These are phyloP conservation scores for Euura saliciscinereae DNA, from an alignment of 1,140 invertebrate genomes.

Conservation along the genomic window DNA sequence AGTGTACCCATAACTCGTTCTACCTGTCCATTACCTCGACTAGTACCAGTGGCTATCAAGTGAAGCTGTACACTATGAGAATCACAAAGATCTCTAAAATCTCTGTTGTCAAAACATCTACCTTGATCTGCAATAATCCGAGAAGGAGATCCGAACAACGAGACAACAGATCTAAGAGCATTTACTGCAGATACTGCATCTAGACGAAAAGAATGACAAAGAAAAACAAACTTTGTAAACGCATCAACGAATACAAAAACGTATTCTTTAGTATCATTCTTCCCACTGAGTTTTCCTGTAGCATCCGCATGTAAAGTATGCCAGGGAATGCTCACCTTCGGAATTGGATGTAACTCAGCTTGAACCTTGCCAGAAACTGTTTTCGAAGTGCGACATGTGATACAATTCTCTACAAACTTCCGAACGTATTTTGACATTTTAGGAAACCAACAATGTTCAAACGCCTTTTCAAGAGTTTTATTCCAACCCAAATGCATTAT, in stretches of 20 bases:
- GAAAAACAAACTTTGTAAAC: conserved; percentile 37
- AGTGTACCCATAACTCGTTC: conserved; percentile 39
- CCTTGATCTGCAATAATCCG: conserved; percentile 41
- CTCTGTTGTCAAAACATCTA: conserved; percentile 36
- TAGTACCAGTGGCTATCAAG: conserved; percentile 21
- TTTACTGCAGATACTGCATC: neutral
- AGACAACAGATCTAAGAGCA: conserved; percentile 14
- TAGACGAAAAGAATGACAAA: neutral
- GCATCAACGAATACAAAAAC: conserved; percentile 44
- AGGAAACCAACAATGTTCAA: conserved; percentile 39
- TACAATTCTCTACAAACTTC: conserved; percentile 35
- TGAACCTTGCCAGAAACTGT: conserved; percentile 26
- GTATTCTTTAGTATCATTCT: conserved; percentile 29
- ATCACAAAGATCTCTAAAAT: conserved; percentile 38
- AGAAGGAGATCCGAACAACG: conserved; percentile 35
- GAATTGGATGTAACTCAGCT: conserved; percentile 37
- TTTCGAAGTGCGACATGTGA: conserved; percentile 33
- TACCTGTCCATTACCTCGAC: conserved; percentile 34
- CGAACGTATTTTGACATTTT: conserved; percentile 31
- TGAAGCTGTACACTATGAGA: conserved; percentile 23
- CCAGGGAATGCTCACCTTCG: conserved; percentile 36
- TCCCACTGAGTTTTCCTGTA: conserved; percentile 29
- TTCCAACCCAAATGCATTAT: conserved; percentile 34
- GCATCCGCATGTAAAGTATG: conserved; percentile 41
- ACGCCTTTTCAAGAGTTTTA: conserved; percentile 36